phyloP scores from a whole-genome alignment of 2,797 vertebrate genomes.

The Remorina albescens region DNA sequence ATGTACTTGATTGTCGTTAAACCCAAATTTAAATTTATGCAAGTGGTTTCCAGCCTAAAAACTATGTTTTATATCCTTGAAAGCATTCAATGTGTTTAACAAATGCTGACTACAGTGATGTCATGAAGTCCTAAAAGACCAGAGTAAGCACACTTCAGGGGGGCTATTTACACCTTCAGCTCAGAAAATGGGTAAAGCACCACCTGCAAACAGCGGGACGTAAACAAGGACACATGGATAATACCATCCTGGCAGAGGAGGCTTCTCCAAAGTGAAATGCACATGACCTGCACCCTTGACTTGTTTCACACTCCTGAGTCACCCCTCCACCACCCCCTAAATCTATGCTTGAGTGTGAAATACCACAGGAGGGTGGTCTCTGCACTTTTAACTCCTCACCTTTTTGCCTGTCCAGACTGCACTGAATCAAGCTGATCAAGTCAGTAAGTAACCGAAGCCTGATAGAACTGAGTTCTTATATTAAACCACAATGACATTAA shows the following conservation, averaged over 20 bases:
- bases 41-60: background rate
- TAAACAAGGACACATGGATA: constrained; percentile 69
- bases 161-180: constrained; percentile 38
- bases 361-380: constrained; percentile 76
- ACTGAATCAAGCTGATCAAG: constrained; percentile 63
- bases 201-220: constrained; percentile 50
- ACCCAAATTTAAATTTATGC: background rate
- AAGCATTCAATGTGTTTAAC: background rate
- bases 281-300: constrained; percentile 63
- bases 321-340: constrained; percentile 53
- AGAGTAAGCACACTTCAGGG: constrained; percentile 14
- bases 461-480: constrained; percentile 77
- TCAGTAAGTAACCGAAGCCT: constrained; percentile 65
- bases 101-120: background rate
- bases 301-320: constrained; percentile 74
- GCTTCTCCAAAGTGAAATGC: constrained; percentile 44
- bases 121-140: constrained; percentile 2
- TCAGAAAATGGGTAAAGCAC: constrained; percentile 42
- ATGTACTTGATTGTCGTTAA: background rate
- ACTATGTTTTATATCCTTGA: background rate
- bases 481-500: constrained; percentile 84
- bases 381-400: constrained; percentile 75
- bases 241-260: constrained; percentile 35
- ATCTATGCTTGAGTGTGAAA: constrained; percentile 78
- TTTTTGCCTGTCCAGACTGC: constrained; percentile 47